Base-by-base conservation (phyloP, 2,888 invertebrate species). In the Archips crataeganus region DNA sequence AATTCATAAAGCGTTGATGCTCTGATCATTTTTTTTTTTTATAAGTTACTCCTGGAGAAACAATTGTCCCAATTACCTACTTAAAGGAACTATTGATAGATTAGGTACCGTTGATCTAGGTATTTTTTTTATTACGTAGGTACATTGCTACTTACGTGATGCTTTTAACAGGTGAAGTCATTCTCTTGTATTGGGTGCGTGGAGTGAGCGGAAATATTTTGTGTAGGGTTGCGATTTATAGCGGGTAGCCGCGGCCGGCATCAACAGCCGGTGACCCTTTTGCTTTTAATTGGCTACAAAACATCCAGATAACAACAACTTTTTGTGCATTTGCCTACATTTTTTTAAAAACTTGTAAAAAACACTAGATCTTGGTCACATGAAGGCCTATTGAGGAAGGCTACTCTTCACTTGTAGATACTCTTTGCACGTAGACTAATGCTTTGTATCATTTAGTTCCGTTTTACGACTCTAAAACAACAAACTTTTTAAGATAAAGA, bases 201-300 rank as follows among this genome's bases (percentile, higher is more conserved):
- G 10, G 79, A 77, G 70, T 78, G 82, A 84, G 84, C 93, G 93
- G 94, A 93, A 92, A 90, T 88, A 84, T 87, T 84, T 87, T 82
- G 83, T 81, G 87, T 89, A 85, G 91, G 92, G 90, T 93, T 91
- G 94, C 94, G 91, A 94, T 94, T 94, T 94, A 94, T 93, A 89
- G 90, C 90, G 85, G 88, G 87, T 85, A 77, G 81, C 57, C 57
- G 32, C 57, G 57, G 57, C 79, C 79, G 70, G 76, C 80, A 84
- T 78, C 83, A 82, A 84, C 89, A 88, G 87, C 87, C 89, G 90
- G 89, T 85, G 87, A 87, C 89, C 90, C 87, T 90, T 61, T 91
- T 88, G 85, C 85, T 85, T 89, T 90, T 94, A 94, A 94, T 94
- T 93, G 92, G 90, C 87, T 93, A 94, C 94, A 94, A 94, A 94